These are phyloP conservation scores for Dasyornis broadbenti DNA, from an alignment of 2,113 vertebrate species.

Conservation along the genomic window DNA sequence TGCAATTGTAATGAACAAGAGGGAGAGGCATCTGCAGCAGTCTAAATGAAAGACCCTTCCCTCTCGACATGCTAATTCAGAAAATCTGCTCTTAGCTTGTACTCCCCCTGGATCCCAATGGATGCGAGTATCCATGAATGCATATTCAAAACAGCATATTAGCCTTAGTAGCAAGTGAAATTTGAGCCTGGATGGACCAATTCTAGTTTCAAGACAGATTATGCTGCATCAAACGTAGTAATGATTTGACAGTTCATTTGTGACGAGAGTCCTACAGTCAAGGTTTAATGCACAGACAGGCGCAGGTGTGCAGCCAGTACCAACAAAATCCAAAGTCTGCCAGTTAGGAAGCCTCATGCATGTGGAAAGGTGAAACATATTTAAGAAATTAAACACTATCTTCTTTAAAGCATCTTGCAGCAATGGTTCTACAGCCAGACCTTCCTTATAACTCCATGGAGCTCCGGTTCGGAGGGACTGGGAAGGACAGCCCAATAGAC, in stretches of 20 bases:
- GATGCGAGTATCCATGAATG: constrained; percentile 90
- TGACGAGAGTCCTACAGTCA: constrained; percentile 91
- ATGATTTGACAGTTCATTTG: constrained; percentile 99
- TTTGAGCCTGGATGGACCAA: constrained; percentile 87
- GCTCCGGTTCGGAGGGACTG: neutral
- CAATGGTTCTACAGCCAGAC: constrained; percentile 78
- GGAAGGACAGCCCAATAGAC: neutral
- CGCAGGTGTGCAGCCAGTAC: constrained; percentile 85
- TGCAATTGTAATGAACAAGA: constrained; percentile 99
- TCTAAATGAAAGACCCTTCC: constrained; percentile 92
- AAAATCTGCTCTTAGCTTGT: constrained; percentile 97
- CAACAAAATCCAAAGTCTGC: constrained; percentile 82
- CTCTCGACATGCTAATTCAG: constrained; percentile 99
- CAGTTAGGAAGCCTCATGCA: constrained; percentile 74
- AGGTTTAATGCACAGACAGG: constrained; percentile 89
- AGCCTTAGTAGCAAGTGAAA: constrained; percentile 81
- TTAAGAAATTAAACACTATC: constrained; percentile 86
- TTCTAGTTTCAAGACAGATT: constrained; percentile 99
- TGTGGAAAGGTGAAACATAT: constrained; percentile 78
- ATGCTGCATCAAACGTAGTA: constrained; percentile 98
- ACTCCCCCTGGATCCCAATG: constrained; percentile 91
- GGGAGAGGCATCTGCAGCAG: constrained; percentile 96
- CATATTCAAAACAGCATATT: constrained; percentile 97
- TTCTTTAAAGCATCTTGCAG: constrained; percentile 82
- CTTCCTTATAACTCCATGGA: constrained; percentile 43